phyloP scores from a whole-genome alignment of 2,797 vertebrate species.

The Hirundo rustica region DNA sequence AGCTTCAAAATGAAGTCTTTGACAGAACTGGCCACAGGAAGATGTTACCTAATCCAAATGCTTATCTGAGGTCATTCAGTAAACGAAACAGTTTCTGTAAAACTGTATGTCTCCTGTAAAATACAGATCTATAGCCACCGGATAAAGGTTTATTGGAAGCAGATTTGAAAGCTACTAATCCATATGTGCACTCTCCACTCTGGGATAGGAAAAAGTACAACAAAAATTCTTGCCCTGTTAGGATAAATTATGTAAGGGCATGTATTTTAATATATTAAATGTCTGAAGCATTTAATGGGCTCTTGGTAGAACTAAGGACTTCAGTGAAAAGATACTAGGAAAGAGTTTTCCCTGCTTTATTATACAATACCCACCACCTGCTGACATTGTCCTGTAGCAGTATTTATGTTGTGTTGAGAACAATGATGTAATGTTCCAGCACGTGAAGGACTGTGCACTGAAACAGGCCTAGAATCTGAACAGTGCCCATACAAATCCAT shows the following conservation, averaged over 20 bases:
- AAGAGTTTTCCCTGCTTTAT: neutral
- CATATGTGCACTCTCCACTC: neutral
- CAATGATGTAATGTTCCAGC: neutral
- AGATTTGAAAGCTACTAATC: neutral
- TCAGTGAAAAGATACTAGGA: neutral
- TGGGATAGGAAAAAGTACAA: neutral
- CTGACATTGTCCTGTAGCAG: neutral
- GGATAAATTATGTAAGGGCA: neutral
- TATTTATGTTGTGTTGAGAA: neutral
- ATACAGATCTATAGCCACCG: neutral
- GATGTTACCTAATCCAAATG: neutral
- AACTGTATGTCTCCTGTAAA: neutral
- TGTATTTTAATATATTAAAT: neutral
- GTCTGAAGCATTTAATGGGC: neutral
- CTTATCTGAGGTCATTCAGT: neutral
- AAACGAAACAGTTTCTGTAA: conserved; percentile 2
- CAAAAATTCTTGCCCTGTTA: neutral
- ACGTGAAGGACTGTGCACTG: neutral
- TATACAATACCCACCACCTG: neutral
- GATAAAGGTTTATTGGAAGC: neutral
- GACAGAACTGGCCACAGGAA: neutral
- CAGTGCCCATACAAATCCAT: neutral
- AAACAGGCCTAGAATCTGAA: neutral
- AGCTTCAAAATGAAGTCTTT: neutral
- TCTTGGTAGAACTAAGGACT: neutral